A percentile compares a stretch with the other conserved stretches of the same genome.
Conservation (phyloP, 2,888 invertebrate species). For the Ochropleura leucogaster region DNA sequence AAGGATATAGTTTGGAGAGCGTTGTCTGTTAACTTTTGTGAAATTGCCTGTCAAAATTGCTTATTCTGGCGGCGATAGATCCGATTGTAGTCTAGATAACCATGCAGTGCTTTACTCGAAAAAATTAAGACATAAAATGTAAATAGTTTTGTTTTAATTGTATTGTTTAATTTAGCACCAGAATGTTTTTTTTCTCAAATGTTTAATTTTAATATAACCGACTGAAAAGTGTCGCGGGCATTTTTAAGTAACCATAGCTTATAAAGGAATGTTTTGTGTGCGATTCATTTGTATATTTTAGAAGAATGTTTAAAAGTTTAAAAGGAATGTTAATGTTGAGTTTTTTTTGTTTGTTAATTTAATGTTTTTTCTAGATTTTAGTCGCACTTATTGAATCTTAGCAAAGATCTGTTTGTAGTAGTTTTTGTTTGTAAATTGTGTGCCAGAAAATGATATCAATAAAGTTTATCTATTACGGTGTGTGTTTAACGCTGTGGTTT, state of each 20-base stretch:
- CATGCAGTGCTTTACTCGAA: slow-evolving; percentile 11
- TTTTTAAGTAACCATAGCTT: slow-evolving; percentile 50
- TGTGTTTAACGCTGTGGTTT: slow-evolving; percentile 38
- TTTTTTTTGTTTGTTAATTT: slow-evolving; percentile 62
- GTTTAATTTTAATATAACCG: slow-evolving; percentile 46
- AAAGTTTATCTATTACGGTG: slow-evolving; percentile 38
- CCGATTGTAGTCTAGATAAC: not conserved
- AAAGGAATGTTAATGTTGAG: slow-evolving; percentile 56
- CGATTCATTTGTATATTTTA: slow-evolving; percentile 49
- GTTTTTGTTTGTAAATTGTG: slow-evolving; percentile 64
- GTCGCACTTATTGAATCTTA: slow-evolving; percentile 77
- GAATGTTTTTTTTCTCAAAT: slow-evolving; percentile 29
- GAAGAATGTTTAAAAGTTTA: slow-evolving; percentile 39
- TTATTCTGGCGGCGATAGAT: not conserved
- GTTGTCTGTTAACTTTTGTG: not conserved
- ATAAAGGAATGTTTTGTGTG: slow-evolving; percentile 41
- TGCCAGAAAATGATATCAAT: slow-evolving; percentile 66
- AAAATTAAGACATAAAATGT: slow-evolving; percentile 48
- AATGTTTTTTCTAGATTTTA: slow-evolving; percentile 65
- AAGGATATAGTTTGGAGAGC: not conserved
- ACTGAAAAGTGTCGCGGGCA: slow-evolving; percentile 57
- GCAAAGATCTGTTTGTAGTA: slow-evolving; percentile 78
- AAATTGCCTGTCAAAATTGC: not conserved
- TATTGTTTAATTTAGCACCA: slow-evolving; percentile 35
- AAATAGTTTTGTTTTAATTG: slow-evolving; percentile 34